A percentile compares a stretch with the other conserved stretches of the same genome.
phyloP scores from a whole-genome alignment of 2,113 vertebrate species.

The Scatophagus argus region DNA sequence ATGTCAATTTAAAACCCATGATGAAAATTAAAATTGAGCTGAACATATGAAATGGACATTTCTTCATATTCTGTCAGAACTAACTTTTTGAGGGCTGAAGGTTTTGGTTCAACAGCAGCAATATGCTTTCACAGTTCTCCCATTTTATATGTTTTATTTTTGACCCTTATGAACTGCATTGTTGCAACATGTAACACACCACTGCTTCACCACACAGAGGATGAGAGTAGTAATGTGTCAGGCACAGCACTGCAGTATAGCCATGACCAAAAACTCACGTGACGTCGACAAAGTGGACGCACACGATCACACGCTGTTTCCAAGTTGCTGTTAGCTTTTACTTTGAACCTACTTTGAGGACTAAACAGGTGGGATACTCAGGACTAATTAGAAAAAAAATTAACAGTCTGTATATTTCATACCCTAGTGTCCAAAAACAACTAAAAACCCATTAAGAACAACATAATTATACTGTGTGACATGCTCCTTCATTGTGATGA shows the following conservation, averaged over 20 bases:
- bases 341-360: constrained; percentile 46
- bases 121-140: not conserved
- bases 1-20: constrained; percentile 1
- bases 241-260: constrained; percentile 17
- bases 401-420: no score
- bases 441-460: no score
- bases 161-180: not conserved
- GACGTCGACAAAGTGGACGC: constrained; percentile 17
- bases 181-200: constrained; percentile 10
- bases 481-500: not conserved
- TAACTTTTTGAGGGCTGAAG: not conserved
- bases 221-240: constrained; percentile 38
- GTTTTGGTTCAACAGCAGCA: constrained; percentile 32
- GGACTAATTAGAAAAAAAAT: not conserved
- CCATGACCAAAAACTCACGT: constrained; percentile 29
- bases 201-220: constrained; percentile 34
- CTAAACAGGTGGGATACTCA: not conserved
- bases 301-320: not conserved
- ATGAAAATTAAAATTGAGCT: not conserved
- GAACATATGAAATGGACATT: not conserved
- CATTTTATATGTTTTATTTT: not conserved
- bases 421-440: no score
- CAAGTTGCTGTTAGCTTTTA: not conserved
- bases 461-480: not conserved
- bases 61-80: not conserved